Evolutionary conservation across 2,113 vertebrate genomes (phyloP), one percentile per base, ranked within the genome.

Genomic region (Ptyas mucosa): DNA sequence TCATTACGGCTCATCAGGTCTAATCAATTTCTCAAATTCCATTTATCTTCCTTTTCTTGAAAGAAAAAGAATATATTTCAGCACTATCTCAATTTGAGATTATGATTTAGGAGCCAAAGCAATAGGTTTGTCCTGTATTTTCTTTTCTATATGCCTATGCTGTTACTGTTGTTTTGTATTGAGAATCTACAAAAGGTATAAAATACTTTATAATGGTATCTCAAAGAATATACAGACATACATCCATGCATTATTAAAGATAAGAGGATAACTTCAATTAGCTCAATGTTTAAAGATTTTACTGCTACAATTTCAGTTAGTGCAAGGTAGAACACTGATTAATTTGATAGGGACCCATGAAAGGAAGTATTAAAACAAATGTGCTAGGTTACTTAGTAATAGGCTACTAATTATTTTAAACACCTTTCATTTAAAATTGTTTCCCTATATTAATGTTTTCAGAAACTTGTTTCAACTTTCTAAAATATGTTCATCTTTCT

Each of bases 271-370:
- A 91, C 95, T 95, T 95, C 94, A 96, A 95, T 96, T 93, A 95
- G 94, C 92, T 95, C 95, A 95, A 89, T 95, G 96, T 89, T 96
- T 95, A 95, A 87, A 95, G 86, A 94, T 96, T 96, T 96, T 91
- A 97, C 95, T 96, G 89, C 0, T 93, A 96, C 96, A 95, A 69
- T 94, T 88, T 51, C 87, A 94, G 24, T 51, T 87, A 94, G 93
- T 21, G 53, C 75, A 94, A 94, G 46, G 88, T 88, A 94, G 94
- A 86, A 75, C 94, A 91, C 58, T 61, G 24, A 64, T 64, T 64
- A 64, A 64, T 29, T 64, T 26, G 26, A 29, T 11, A 64, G 26
- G 11, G 3, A 64, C 24, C 61, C 61, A 64, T 64, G 10, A 64
- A 64, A 64, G 58, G 24, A 24, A 61, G 58, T 26, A 10, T 61